Conservation (phyloP, 1,140 invertebrate species). For the Ceratosolen solmsi region DNA sequence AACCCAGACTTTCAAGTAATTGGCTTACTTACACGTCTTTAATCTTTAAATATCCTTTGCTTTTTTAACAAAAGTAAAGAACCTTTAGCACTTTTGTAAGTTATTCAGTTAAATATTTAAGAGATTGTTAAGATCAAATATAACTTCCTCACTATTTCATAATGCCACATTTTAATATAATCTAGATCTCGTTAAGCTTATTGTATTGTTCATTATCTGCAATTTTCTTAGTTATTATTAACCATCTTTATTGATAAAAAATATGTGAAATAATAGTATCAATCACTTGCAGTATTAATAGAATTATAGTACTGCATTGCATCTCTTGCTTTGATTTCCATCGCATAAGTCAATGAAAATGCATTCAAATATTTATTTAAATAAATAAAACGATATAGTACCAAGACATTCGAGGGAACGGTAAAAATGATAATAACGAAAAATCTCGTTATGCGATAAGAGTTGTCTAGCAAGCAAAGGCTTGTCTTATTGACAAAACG, state of each 20-base stretch:
- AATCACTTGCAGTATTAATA: constrained; percentile 21
- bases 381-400: too few species aligned
- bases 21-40: neutral
- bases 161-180: too few species aligned
- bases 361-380: too few species aligned
- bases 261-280: too few species aligned
- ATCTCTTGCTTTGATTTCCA: too few species aligned
- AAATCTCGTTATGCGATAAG: constrained; percentile 3
- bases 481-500: neutral
- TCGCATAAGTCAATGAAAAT: too few species aligned
- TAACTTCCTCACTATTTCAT: too few species aligned
- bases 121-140: too few species aligned
- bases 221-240: too few species aligned
- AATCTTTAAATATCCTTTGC: neutral
- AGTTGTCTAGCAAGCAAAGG: neutral
- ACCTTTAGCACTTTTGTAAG: neutral
- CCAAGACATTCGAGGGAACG: neutral
- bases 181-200: too few species aligned
- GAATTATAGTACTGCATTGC: constrained; percentile 8
- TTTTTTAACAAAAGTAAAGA: neutral
- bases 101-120: neutral
- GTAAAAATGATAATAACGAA: neutral
- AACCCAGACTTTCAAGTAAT: constrained; percentile 71
- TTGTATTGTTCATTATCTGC: too few species aligned
- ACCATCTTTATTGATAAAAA: too few species aligned